Conservation (phyloP, 2,113 vertebrate genomes). For the Corythornis cristatus region DNA sequence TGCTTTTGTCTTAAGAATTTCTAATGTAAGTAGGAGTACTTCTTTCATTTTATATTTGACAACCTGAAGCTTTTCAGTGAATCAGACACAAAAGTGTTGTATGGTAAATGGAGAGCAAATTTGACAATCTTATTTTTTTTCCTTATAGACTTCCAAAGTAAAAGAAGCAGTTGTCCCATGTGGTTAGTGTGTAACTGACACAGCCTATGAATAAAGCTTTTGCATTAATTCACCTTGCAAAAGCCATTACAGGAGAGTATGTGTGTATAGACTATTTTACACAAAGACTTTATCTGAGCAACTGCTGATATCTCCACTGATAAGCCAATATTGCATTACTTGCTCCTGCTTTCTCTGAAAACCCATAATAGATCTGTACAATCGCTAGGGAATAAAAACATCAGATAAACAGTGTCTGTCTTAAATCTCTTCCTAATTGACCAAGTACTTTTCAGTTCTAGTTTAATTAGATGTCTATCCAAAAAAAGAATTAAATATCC, state of each 20-base stretch:
- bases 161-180: neutral
- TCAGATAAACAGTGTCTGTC: conserved; percentile 15
- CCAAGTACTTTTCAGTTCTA: conserved; percentile 25
- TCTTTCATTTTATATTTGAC: neutral
- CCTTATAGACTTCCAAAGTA: neutral
- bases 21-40: neutral
- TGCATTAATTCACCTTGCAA: conserved; percentile 48
- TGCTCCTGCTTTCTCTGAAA: conserved; percentile 25
- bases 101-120: neutral
- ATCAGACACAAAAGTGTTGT: neutral
- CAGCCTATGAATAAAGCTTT: conserved; percentile 9
- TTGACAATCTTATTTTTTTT: neutral
- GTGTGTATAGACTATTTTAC: neutral
- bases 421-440: conserved; percentile 37
- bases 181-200: neutral
- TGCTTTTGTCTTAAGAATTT: neutral
- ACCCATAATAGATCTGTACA: conserved; percentile 9
- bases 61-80: neutral
- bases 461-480: conserved; percentile 52
- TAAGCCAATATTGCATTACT: conserved; percentile 40
- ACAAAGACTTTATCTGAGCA: conserved; percentile 28
- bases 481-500: conserved; percentile 1
- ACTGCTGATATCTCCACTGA: conserved; percentile 17
- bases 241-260: conserved; percentile 3
- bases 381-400: neutral